Evolutionary conservation across 2,888 invertebrate genomes (phyloP).

Genomic region (Phyllotreta cruciferae): DNA sequence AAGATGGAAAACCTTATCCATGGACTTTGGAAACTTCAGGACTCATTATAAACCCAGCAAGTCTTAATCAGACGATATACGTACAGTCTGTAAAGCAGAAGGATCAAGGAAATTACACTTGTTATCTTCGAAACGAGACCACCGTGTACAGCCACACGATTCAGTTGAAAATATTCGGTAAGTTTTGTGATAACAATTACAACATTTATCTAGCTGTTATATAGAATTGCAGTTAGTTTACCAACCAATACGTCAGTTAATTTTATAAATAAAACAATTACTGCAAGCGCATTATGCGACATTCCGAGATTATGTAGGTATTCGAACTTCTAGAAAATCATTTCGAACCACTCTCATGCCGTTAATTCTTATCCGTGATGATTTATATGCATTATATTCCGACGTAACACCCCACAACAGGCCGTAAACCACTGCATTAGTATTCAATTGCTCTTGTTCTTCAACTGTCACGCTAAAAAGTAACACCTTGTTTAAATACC

Average conservation of each 20-base stretch:
- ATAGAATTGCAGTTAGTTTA: too few relatives aligned
- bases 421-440: not conserved
- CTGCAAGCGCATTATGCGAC: too few relatives aligned
- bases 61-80: constrained; percentile 81
- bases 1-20: constrained; percentile 76
- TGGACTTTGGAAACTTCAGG: constrained; percentile 77
- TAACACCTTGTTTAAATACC: constrained; percentile 33
- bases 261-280: too few relatives aligned
- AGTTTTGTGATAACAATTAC: constrained; percentile 49
- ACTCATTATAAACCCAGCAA: constrained; percentile 78
- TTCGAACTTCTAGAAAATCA: constrained; percentile 7
- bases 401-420: constrained; percentile 2
- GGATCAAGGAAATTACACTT: constrained; percentile 79
- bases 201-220: too few relatives aligned
- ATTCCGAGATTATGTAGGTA: not conserved
- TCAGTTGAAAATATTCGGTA: constrained; percentile 72
- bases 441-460: constrained; percentile 4
- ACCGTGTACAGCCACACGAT: constrained; percentile 70
- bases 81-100: constrained; percentile 68
- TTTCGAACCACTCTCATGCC: not conserved
- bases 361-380: constrained; percentile 4
- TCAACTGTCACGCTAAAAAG: constrained; percentile 6
- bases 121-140: constrained; percentile 75
- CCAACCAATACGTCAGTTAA: too few relatives aligned
- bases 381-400: constrained; percentile 6